phyloP scores from a whole-genome alignment of 2,797 vertebrate species.

The Ptychadena robeensis region DNA sequence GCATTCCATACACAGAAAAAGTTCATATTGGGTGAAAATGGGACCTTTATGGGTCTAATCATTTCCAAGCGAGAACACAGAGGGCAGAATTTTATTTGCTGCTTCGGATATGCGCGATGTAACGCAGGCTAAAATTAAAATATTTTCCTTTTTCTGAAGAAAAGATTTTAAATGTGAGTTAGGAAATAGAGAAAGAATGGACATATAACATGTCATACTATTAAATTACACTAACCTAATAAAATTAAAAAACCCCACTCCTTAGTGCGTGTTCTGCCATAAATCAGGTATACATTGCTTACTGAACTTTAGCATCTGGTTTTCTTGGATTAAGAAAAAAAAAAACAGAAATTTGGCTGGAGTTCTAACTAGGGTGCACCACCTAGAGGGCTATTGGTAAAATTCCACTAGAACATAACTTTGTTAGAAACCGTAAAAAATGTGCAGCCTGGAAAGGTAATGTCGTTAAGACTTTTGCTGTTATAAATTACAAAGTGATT shows the following conservation, averaged over 20 bases:
- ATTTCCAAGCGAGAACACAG: background rate
- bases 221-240: slow-evolving; percentile 33
- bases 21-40: background rate
- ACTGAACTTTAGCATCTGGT: slow-evolving; percentile 10
- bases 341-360: slow-evolving; percentile 14
- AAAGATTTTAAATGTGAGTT: slow-evolving; percentile 7
- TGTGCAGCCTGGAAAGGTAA: background rate
- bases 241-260: slow-evolving; percentile 15
- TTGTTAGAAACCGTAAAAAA: background rate
- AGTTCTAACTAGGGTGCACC: slow-evolving; percentile 4
- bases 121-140: background rate
- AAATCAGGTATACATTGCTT: slow-evolving; percentile 20
- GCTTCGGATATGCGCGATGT: background rate
- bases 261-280: slow-evolving; percentile 18
- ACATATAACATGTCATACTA: slow-evolving; percentile 9
- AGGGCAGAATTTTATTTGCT: background rate
- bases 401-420: background rate
- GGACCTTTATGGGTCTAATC: background rate
- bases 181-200: slow-evolving; percentile 16
- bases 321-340: slow-evolving; percentile 23
- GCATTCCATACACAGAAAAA: background rate
- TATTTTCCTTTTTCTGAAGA: background rate
- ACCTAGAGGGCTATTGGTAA: slow-evolving; percentile 11
- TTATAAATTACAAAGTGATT: background rate
- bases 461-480: background rate